These are phyloP conservation scores for Oxytorus armatus DNA, from an alignment of 2,888 invertebrate genomes.

Conservation along the genomic window DNA sequence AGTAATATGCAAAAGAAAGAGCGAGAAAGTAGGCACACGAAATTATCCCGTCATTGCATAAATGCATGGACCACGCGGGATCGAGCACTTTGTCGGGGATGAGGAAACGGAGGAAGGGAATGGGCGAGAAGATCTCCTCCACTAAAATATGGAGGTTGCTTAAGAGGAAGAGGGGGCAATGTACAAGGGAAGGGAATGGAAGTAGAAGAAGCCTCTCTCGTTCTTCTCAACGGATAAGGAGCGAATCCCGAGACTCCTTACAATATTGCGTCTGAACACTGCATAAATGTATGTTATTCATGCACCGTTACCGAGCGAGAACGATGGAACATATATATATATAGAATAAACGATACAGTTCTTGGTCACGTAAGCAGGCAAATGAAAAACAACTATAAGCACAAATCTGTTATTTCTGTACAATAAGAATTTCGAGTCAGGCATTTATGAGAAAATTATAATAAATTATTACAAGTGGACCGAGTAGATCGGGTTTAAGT, in stretches of 20 bases:
- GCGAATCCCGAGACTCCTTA: constrained; percentile 76
- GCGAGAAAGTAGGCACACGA: constrained; percentile 71
- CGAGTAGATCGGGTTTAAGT: too few species aligned
- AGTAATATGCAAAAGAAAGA: background rate
- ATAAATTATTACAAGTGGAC: too few species aligned
- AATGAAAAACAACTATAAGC: background rate
- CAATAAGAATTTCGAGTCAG: background rate
- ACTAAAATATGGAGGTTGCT: constrained; percentile 53
- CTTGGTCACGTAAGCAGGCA: constrained; percentile 18
- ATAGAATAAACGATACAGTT: constrained; percentile 4
- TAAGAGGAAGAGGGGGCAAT: constrained; percentile 11
- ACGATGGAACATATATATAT: constrained; percentile 30
- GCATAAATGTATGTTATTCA: constrained; percentile 81
- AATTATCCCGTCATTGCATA: constrained; percentile 81
- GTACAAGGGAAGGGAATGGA: constrained; percentile 35
- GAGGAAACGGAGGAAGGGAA: constrained; percentile 29
- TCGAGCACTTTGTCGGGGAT: constrained; percentile 63
- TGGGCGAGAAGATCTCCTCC: constrained; percentile 55
- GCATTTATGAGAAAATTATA: too few species aligned
- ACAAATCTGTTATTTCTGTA: constrained; percentile 44
- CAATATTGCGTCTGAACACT: constrained; percentile 77
- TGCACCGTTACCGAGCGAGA: constrained; percentile 74
- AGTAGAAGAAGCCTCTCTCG: constrained; percentile 69
- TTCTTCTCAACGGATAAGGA: constrained; percentile 74
- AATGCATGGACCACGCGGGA: constrained; percentile 77